Base-by-base conservation (phyloP, 2,888 invertebrate species). In the Villa cingulata region DNA sequence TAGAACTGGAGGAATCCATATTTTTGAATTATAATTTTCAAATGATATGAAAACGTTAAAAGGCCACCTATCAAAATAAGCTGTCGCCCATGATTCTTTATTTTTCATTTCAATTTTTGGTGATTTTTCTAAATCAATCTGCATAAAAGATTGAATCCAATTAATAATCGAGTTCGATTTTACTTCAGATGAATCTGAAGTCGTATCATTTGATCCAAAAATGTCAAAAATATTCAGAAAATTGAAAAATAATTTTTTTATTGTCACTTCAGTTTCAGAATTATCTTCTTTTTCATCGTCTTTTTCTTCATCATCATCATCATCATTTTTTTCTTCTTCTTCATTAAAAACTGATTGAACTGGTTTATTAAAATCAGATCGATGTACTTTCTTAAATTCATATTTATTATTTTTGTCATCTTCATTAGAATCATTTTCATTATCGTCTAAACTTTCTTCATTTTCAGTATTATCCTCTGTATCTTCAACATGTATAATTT, bases 31-130 rank as follows among this genome's bases (percentile, higher is more conserved):
- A 27, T 55, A 54, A 23, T 58, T 56, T 10, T 55, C 59, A 48
- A 63, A 58, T 1, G 63, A 59, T 46, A 66, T 61, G 39, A 65
- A 58, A 38, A 61, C 59, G 47, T 66, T 66, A 47, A 66, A 62
- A 15, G 68, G 66, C 65, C 64, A 66, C 27, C 68, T 64, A 43
- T 67, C 61, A 3, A 67, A 52, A 46, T 66, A 66, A 6, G 59
- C 55, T 20, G 59, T 48, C n/a, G 45, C 43, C 6, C 49, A 47
- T 1, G 37, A 20, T 14, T 43, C 53, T 29, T 48, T 46, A 48
- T 47, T 15, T 18, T 15, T 32, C 3, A 4, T 5, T 16, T 37
- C 37, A 19, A 17, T 10, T 41, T 48, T 34, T 23, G 23, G 4
- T 23, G 4, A 7, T 7, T 23, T 23, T 7, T 23, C 7, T 17